Conservation (phyloP, 2,888 invertebrate species). For the Euproctis similis region DNA sequence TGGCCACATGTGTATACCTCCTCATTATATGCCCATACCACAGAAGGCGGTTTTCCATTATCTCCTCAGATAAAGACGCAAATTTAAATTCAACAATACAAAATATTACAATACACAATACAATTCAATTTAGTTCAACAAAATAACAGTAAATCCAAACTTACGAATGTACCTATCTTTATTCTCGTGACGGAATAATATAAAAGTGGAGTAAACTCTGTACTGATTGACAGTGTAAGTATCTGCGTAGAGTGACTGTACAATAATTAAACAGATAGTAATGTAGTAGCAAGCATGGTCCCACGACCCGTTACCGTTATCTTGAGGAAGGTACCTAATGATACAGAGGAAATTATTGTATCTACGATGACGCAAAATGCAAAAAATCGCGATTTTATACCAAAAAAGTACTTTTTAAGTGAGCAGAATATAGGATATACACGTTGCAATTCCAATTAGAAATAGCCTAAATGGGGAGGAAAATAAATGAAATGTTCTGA, state of each 20-base stretch:
- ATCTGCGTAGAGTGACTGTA: slow-evolving; percentile 5
- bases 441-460: no score
- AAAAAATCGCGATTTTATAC: no score
- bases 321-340: slow-evolving; percentile 31
- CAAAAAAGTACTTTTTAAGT: no score
- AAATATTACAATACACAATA: background rate
- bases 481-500: no score
- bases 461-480: no score
- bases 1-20: no score
- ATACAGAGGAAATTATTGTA: slow-evolving; percentile 31
- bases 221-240: slow-evolving; percentile 7
- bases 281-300: slow-evolving; percentile 31
- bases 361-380: slow-evolving; percentile 8
- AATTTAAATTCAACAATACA: no score
- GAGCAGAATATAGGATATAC: no score
- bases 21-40: no score
- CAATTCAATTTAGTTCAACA: slow-evolving; percentile 1
- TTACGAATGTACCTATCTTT: slow-evolving; percentile 2
- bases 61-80: no score
- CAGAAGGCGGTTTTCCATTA: no score
- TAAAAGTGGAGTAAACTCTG: slow-evolving; percentile 11
- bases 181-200: slow-evolving; percentile 15
- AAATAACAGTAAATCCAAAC: slow-evolving; percentile 4
- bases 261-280: slow-evolving; percentile 30
- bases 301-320: slow-evolving; percentile 40